phyloP scores from a whole-genome alignment of 2,113 vertebrate genomes.

The Halichoeres trimaculatus region DNA sequence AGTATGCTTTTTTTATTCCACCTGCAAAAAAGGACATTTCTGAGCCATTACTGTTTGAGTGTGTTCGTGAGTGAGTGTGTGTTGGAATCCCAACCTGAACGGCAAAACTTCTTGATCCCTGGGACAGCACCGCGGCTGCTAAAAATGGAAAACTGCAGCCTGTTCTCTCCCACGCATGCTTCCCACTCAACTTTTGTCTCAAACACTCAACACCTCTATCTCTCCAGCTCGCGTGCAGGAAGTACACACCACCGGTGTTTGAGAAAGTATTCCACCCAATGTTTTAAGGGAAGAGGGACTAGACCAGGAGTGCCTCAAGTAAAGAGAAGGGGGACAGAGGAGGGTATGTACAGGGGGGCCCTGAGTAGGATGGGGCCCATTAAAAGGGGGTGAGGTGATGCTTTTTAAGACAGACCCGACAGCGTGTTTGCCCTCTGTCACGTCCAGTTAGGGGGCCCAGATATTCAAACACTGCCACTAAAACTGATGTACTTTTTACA shows the following conservation, averaged over 20 bases:
- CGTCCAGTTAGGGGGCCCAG: slow-evolving; percentile 45
- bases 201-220: slow-evolving; percentile 65
- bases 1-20: slow-evolving; percentile 49
- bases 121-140: slow-evolving; percentile 53
- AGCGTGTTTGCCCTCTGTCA: slow-evolving; percentile 60
- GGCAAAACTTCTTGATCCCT: slow-evolving; percentile 62
- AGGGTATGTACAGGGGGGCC: slow-evolving; percentile 7
- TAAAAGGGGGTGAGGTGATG: slow-evolving; percentile 58
- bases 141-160: slow-evolving; percentile 78
- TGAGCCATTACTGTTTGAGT: slow-evolving; percentile 6
- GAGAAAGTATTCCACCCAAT: slow-evolving; percentile 20
- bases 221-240: slow-evolving; percentile 63
- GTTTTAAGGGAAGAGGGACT: slow-evolving; percentile 36
- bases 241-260: slow-evolving; percentile 61
- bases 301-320: slow-evolving; percentile 21
- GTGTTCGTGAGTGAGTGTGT: background rate
- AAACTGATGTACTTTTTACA: slow-evolving; percentile 9
- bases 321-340: background rate
- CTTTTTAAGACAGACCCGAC: slow-evolving; percentile 56
- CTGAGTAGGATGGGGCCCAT: slow-evolving; percentile 54
- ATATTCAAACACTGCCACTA: slow-evolving; percentile 32
- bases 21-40: slow-evolving; percentile 58
- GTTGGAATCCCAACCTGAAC: slow-evolving; percentile 46
- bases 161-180: slow-evolving; percentile 72
- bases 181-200: slow-evolving; percentile 79